A percentile compares a stretch with the other conserved stretches of the same genome.
phyloP scores from a whole-genome alignment of 1,140 invertebrate species.

The Asbolus verrucosus region DNA sequence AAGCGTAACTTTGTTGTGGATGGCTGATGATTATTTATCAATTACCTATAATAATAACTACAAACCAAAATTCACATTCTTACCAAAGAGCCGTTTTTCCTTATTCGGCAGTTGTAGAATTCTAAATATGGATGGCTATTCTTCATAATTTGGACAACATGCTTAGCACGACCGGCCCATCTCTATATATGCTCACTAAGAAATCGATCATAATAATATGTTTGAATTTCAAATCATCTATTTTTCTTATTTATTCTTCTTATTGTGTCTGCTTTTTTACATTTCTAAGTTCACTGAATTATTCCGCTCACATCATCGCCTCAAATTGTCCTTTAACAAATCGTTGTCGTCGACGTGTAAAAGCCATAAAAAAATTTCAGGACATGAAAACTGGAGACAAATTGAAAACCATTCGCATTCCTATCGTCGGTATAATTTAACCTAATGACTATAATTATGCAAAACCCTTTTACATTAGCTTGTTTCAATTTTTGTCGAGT shows the following conservation, averaged over 20 bases:
- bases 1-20: neutral
- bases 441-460: conserved; percentile 36
- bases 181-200: conserved; percentile 6
- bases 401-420: conserved; percentile 22
- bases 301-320: neutral
- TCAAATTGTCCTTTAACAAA: neutral
- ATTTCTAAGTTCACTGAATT: neutral
- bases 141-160: conserved; percentile 2
- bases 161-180: conserved; percentile 1
- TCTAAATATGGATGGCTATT: conserved; percentile 30
- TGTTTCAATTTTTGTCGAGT: conserved; percentile 1
- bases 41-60: conserved; percentile 18
- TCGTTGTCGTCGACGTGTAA: neutral
- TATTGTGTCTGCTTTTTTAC: conserved; percentile 1
- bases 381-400: no score
- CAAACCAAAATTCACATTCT: conserved; percentile 17
- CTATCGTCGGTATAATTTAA: neutral
- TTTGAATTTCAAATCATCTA: conserved; percentile 11
- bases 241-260: neutral
- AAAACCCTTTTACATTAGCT: conserved; percentile 16
- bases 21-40: conserved; percentile 28
- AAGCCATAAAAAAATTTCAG: neutral
- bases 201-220: conserved; percentile 4
- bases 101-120: conserved; percentile 12
- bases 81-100: conserved; percentile 16